Conservation (phyloP, 2,113 vertebrate genomes). For the Trochalopteron elliotii region DNA sequence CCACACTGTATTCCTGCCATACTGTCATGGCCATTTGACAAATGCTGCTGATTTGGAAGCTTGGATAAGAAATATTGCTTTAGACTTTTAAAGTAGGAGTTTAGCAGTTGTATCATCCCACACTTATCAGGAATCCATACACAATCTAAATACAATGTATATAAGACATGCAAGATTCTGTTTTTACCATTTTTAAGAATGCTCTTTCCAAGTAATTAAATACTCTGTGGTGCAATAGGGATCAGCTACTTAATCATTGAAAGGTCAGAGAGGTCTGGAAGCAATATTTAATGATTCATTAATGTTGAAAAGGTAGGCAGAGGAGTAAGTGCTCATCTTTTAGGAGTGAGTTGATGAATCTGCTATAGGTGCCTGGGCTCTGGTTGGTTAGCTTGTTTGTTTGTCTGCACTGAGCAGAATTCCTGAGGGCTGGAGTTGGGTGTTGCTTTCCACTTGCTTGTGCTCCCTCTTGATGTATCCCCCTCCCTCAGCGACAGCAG, state of each 20-base stretch:
- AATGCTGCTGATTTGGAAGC: slow-evolving; percentile 17
- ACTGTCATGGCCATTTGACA: neutral
- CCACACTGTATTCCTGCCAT: neutral
- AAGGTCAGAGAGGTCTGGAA: slow-evolving; percentile 20
- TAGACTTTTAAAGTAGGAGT: neutral
- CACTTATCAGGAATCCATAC: slow-evolving; percentile 38
- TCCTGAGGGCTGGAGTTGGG: neutral
- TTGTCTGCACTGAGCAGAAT: neutral
- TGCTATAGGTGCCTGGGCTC: fast-evolving
- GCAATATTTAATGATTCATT: neutral
- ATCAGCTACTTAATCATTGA: slow-evolving; percentile 2
- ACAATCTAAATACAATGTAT: slow-evolving; percentile 35
- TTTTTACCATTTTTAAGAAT: neutral
- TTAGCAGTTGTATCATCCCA: slow-evolving; percentile 8
- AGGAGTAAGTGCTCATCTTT: neutral
- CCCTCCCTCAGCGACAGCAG: fast-evolving
- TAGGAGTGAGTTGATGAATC: neutral
- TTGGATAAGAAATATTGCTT: neutral
- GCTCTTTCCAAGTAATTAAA: slow-evolving; percentile 22
- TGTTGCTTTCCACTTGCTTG: neutral
- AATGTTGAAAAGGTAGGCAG: neutral
- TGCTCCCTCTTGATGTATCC: neutral
- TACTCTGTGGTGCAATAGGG: neutral
- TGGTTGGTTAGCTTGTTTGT: neutral
- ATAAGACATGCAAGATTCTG: neutral